Evolutionary conservation across 2,888 invertebrate genomes (phyloP).

Genomic region (Pedicia rivosa): DNA sequence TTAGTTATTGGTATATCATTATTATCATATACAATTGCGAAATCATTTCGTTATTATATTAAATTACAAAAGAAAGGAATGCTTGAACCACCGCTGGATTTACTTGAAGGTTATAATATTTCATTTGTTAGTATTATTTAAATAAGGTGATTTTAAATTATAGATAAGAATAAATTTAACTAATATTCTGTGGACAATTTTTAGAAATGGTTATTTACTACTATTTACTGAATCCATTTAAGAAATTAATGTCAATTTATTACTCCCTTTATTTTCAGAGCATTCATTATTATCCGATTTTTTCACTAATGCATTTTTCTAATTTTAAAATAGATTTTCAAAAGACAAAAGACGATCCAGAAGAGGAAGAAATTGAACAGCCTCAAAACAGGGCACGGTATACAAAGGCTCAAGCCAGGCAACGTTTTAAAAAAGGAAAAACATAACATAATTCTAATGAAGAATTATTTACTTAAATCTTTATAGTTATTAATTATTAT

Average conservation of each 20-base stretch:
- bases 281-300: no score
- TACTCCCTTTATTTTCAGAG: conserved; percentile 6
- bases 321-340: conserved; percentile 13
- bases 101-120: conserved; percentile 27
- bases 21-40: conserved; percentile 49
- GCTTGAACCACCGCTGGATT: conserved; percentile 36
- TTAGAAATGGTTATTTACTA: no score
- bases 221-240: no score
- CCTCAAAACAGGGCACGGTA: conserved; percentile 38
- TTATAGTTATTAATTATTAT: conserved; percentile 4
- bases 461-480: neutral
- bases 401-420: conserved; percentile 59
- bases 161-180: no score
- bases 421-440: conserved; percentile 59
- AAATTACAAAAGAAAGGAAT: conserved; percentile 35
- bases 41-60: conserved; percentile 36
- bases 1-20: conserved; percentile 49
- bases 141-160: no score
- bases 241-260: no score
- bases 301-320: no score
- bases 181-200: no score
- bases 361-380: conserved; percentile 21
- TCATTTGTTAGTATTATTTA: no score
- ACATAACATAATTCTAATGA: conserved; percentile 26
- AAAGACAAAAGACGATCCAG: conserved; percentile 14